These are phyloP conservation scores for Polyommatus iphigenia DNA, from an alignment of 2,888 invertebrate genomes.

Conservation along the genomic window DNA sequence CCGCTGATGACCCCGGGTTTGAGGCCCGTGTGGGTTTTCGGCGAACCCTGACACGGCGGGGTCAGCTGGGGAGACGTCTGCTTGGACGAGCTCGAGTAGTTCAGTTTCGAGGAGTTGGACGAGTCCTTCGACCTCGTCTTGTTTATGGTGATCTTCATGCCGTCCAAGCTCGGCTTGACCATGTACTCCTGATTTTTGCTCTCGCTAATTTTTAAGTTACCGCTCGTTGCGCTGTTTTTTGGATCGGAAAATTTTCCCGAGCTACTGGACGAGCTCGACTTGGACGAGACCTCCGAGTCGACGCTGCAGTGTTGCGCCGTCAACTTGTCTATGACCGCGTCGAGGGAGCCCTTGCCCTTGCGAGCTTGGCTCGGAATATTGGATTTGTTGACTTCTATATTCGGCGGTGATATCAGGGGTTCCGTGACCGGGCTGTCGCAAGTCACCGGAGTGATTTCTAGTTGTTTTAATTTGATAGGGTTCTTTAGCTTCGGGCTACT, in stretches of 20 bases:
- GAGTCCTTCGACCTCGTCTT: slow-evolving; percentile 90
- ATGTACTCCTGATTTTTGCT: slow-evolving; percentile 91
- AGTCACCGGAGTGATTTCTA: slow-evolving; percentile 81
- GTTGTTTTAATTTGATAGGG: slow-evolving; percentile 84
- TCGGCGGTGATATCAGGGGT: slow-evolving; percentile 73
- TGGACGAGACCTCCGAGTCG: slow-evolving; percentile 75
- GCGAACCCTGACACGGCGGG: slow-evolving; percentile 82
- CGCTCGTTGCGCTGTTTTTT: slow-evolving; percentile 64
- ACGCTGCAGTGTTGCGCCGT: slow-evolving; percentile 85
- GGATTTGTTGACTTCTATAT: slow-evolving; percentile 81
- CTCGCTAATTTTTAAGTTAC: slow-evolving; percentile 63
- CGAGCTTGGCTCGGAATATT: slow-evolving; percentile 81
- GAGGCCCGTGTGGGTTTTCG: slow-evolving; percentile 89
- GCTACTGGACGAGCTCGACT: slow-evolving; percentile 62
- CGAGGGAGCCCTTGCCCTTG: slow-evolving; percentile 87
- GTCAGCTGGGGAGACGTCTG: slow-evolving; percentile 73
- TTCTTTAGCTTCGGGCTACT: slow-evolving; percentile 85
- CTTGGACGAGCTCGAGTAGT: slow-evolving; percentile 71
- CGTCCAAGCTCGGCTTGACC: slow-evolving; percentile 93
- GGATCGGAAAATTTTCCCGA: slow-evolving; percentile 73
- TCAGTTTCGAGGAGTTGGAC: slow-evolving; percentile 67
- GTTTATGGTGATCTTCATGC: slow-evolving; percentile 95
- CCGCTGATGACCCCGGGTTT: slow-evolving; percentile 93
- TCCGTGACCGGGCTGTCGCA: slow-evolving; percentile 72
- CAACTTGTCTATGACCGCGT: slow-evolving; percentile 92